A percentile compares a stretch with the other conserved stretches of the same genome.
Conservation (phyloP, 2,888 invertebrate genomes). For the Eumerus sabulonum region DNA sequence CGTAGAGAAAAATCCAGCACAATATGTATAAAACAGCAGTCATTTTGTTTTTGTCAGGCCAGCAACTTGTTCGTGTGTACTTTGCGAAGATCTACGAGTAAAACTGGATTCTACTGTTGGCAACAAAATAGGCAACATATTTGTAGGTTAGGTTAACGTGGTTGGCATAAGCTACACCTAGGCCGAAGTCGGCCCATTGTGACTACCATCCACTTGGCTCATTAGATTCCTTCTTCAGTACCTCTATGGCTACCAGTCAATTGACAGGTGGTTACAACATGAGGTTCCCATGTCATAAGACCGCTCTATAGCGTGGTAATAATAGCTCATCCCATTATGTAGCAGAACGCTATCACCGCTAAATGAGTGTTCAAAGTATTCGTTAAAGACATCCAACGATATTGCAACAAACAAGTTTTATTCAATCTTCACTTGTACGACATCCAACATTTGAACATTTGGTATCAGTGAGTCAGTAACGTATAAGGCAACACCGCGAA, state of each 20-base stretch:
- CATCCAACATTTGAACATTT: constrained; percentile 48
- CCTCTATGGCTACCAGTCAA: constrained; percentile 16
- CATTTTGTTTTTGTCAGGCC: constrained; percentile 56
- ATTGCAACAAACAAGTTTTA: constrained; percentile 56
- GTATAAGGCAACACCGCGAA: constrained; percentile 51
- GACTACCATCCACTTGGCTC: constrained; percentile 42
- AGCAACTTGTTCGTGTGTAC: constrained; percentile 46
- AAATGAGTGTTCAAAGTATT: constrained; percentile 40
- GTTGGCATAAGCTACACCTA: no score
- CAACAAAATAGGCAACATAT: constrained; percentile 42
- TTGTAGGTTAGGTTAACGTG: no score
- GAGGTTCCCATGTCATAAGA: constrained; percentile 58
- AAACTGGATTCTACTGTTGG: constrained; percentile 48
- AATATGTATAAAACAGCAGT: constrained; percentile 54
- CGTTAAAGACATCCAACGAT: constrained; percentile 35
- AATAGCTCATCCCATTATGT: constrained; percentile 67
- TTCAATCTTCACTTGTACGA: constrained; percentile 38
- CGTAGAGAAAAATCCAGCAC: not conserved
- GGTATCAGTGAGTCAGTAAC: constrained; percentile 22
- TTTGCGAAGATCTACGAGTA: constrained; percentile 21
- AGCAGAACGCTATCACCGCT: constrained; percentile 40
- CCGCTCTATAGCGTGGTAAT: constrained; percentile 64
- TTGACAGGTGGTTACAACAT: constrained; percentile 53
- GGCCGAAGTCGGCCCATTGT: no score
- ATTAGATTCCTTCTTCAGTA: constrained; percentile 32